Conservation (phyloP, 2,113 vertebrate genomes). For the Salvelinus sp. region DNA sequence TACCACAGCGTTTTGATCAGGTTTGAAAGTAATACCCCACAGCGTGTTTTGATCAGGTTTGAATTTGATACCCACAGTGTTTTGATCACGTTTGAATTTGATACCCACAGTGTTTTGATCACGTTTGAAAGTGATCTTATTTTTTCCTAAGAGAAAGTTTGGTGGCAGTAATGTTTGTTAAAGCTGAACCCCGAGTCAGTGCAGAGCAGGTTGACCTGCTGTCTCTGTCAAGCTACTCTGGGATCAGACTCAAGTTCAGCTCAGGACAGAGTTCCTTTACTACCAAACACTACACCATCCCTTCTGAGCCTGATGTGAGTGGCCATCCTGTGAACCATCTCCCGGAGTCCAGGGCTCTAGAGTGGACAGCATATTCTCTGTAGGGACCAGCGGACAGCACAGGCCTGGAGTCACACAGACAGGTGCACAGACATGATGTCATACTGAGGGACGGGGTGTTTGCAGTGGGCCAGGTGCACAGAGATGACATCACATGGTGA, state of each 20-base stretch:
- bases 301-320: not conserved
- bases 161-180: slow-evolving; percentile 24
- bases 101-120: too few relatives aligned
- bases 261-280: not conserved
- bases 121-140: too few relatives aligned
- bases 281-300: not conserved
- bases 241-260: slow-evolving; percentile 19
- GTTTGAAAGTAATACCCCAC: too few relatives aligned
- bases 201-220: not conserved
- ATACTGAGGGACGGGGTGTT: slow-evolving; percentile 20
- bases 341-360: slow-evolving; percentile 1
- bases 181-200: slow-evolving; percentile 23
- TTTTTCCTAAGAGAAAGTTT: not conserved
- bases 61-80: too few relatives aligned
- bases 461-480: slow-evolving; percentile 49
- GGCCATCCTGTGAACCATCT: slow-evolving; percentile 5
- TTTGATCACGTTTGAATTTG: too few relatives aligned
- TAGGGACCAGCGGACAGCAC: slow-evolving; percentile 13
- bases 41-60: too few relatives aligned
- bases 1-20: too few relatives aligned
- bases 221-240: slow-evolving; percentile 7
- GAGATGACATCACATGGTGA: slow-evolving; percentile 60
- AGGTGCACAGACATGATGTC: slow-evolving; percentile 43
- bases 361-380: slow-evolving; percentile 1
- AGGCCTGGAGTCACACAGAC: slow-evolving; percentile 25